Evolutionary conservation across 2,888 invertebrate genomes (phyloP).

Genomic region (Perizoma affinitatum): DNA sequence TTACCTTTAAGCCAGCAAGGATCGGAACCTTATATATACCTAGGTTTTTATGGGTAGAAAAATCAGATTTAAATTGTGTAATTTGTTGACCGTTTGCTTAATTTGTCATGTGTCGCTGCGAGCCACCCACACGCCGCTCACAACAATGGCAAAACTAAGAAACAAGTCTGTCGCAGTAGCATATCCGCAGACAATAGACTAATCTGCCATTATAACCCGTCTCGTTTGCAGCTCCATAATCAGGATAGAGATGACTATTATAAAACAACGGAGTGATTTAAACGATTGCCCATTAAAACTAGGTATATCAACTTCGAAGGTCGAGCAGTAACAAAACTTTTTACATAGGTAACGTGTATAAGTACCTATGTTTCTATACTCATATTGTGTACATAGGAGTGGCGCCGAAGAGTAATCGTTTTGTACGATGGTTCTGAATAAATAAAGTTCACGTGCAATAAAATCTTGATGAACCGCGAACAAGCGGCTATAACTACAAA

Average conservation of each 20-base stretch:
- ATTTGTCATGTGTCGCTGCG: slow-evolving; percentile 43
- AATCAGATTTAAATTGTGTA: slow-evolving; percentile 7
- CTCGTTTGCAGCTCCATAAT: slow-evolving; percentile 52
- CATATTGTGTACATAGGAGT: slow-evolving; percentile 45
- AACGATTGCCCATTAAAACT: slow-evolving; percentile 52
- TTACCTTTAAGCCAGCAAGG: slow-evolving; percentile 54
- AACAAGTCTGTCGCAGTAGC: slow-evolving; percentile 71
- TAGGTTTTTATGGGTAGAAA: slow-evolving; percentile 20
- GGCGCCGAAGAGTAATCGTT: slow-evolving; percentile 62
- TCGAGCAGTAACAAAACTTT: slow-evolving; percentile 43
- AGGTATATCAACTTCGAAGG: slow-evolving; percentile 48
- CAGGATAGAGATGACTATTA: slow-evolving; percentile 57
- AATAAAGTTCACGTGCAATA: slow-evolving; percentile 57
- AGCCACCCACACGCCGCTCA: slow-evolving; percentile 61
- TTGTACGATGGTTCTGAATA: slow-evolving; percentile 50
- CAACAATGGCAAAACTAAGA: slow-evolving; percentile 58
- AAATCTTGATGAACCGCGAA: slow-evolving; percentile 57
- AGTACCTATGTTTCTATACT: slow-evolving; percentile 26
- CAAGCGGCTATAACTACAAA: slow-evolving; percentile 45
- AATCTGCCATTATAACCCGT: slow-evolving; percentile 59
- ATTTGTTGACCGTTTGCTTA: slow-evolving; percentile 26
- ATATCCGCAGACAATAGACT: slow-evolving; percentile 68
- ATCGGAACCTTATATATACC: slow-evolving; percentile 19
- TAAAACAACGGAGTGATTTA: slow-evolving; percentile 62
- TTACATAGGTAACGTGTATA: slow-evolving; percentile 44